phyloP scores from a whole-genome alignment of 2,113 vertebrate genomes.

The Eptatretus burgeri region DNA sequence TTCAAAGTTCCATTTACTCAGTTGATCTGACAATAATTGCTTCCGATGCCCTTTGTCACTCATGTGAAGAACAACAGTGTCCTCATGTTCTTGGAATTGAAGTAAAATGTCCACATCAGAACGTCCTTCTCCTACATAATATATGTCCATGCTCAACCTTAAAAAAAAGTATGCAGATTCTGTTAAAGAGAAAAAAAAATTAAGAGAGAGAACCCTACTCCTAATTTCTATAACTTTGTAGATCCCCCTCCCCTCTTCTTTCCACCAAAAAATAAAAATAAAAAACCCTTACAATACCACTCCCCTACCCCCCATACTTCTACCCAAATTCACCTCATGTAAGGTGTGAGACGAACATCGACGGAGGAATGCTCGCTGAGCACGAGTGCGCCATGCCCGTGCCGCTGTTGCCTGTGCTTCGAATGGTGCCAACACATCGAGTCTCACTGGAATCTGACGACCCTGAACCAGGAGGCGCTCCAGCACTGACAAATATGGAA shows the following conservation, averaged over 20 bases:
- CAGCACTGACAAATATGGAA: conserved; percentile 1
- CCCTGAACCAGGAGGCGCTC: neutral
- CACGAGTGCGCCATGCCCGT: neutral
- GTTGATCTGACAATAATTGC: too few species aligned
- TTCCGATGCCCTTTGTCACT: too few species aligned
- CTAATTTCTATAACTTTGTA: neutral
- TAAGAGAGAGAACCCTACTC: too few species aligned
- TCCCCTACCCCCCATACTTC: neutral
- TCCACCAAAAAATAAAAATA: too few species aligned
- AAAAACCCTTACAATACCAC: neutral
- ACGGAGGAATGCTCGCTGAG: neutral
- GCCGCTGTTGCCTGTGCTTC: neutral
- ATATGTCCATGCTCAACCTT: too few species aligned
- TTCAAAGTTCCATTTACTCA: too few species aligned
- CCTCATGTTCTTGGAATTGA: too few species aligned
- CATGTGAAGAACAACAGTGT: too few species aligned
- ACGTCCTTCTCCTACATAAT: too few species aligned
- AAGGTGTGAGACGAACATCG: neutral
- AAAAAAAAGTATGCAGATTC: too few species aligned
- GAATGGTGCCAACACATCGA: neutral
- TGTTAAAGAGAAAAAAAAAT: too few species aligned
- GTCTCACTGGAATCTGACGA: conserved; percentile 1
- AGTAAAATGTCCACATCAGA: too few species aligned
- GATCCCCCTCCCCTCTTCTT: neutral
- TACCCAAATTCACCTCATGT: neutral